These are phyloP conservation scores for Gallinago nigripennis DNA, from an alignment of 2,797 vertebrate genomes.

Conservation along the genomic window DNA sequence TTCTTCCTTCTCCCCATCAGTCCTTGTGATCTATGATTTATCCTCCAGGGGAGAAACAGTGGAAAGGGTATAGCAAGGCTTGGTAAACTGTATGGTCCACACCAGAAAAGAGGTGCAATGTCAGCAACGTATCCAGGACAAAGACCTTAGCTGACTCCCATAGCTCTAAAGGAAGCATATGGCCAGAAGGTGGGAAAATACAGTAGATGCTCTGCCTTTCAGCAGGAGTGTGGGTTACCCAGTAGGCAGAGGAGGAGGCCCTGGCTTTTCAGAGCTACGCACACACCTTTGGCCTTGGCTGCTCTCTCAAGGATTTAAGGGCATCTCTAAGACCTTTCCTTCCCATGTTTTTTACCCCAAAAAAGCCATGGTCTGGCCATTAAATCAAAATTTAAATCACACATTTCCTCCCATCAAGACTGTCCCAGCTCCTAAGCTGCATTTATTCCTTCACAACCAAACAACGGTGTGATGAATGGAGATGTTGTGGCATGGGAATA, in stretches of 20 bases:
- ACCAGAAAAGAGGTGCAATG: background rate
- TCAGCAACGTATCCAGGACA: background rate
- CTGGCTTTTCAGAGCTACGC: background rate
- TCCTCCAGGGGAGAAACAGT: background rate
- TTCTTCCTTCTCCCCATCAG: background rate
- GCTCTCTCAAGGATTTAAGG: background rate
- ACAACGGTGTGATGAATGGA: background rate
- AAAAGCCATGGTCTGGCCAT: background rate
- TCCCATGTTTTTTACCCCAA: background rate
- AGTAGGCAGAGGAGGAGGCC: background rate
- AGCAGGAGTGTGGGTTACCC: background rate
- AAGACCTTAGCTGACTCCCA: background rate
- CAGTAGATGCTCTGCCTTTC: background rate
- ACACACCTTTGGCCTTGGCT: background rate
- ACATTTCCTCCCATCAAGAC: background rate
- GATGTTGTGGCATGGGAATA: background rate
- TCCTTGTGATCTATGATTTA: background rate
- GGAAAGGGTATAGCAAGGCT: background rate
- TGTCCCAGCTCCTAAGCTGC: background rate
- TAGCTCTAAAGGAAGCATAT: background rate
- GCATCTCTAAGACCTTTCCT: background rate
- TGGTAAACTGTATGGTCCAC: background rate
- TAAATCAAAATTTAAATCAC: background rate
- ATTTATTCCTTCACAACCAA: background rate
- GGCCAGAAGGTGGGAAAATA: background rate